These are phyloP conservation scores for Hippocampus barbouri DNA, from an alignment of 2,113 vertebrate species.

Conservation along the genomic window DNA sequence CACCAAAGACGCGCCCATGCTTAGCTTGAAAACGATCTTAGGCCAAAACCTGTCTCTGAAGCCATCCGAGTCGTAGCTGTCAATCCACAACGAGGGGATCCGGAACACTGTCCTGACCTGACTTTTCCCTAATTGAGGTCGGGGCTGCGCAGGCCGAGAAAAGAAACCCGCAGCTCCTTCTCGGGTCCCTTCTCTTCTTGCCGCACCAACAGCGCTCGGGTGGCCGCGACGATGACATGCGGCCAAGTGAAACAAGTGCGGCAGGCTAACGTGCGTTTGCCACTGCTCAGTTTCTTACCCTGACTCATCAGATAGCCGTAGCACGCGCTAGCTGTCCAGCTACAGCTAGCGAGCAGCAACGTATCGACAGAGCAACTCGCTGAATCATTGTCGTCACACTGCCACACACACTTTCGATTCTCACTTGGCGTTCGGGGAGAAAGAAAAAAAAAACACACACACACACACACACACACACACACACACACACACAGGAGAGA, in stretches of 20 bases:
- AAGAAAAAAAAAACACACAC: neutral
- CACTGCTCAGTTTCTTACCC: constrained; percentile 23
- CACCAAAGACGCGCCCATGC: neutral
- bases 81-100: constrained; percentile 27
- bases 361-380: constrained; percentile 64
- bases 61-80: constrained; percentile 30
- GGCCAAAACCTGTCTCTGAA: neutral
- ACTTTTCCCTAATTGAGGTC: constrained; percentile 62
- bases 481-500: constrained; percentile 20
- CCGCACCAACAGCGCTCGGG: neutral
- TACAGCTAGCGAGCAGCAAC: constrained; percentile 60
- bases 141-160: constrained; percentile 63
- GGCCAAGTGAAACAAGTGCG: constrained; percentile 21
- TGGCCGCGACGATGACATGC: neutral
- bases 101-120: constrained; percentile 39
- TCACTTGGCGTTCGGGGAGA: constrained; percentile 22
- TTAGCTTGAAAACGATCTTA: neutral
- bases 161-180: constrained; percentile 28
- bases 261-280: constrained; percentile 8
- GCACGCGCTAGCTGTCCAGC: constrained; percentile 63
- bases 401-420: constrained; percentile 60
- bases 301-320: constrained; percentile 30
- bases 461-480: constrained; percentile 14
- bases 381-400: constrained; percentile 74
- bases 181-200: constrained; percentile 7